phyloP scores from a whole-genome alignment of 2,797 vertebrate species.

The Anguilla marmorata region DNA sequence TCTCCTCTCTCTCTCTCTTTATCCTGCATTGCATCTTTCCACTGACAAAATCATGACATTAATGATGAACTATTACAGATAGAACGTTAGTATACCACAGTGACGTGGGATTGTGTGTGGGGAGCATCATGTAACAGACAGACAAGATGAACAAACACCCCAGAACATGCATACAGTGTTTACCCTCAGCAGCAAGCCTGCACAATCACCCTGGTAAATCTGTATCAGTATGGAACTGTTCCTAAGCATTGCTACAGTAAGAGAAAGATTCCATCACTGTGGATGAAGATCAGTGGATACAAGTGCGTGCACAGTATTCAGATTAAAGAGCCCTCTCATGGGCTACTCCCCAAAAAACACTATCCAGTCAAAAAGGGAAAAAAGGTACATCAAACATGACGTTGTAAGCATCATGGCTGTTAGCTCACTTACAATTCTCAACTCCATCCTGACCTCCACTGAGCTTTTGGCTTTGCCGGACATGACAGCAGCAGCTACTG shows the following conservation, averaged over 20 bases:
- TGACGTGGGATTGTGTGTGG: neutral
- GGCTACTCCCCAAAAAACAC: neutral
- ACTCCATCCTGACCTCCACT: neutral
- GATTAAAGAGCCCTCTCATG: neutral
- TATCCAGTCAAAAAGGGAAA: neutral
- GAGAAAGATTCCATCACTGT: neutral
- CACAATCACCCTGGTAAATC: neutral
- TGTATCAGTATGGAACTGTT: neutral
- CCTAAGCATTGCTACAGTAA: neutral
- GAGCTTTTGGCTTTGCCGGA: neutral
- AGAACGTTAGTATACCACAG: neutral
- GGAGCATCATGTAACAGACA: neutral
- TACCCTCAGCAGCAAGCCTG: neutral
- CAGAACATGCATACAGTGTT: neutral
- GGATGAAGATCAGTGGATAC: neutral
- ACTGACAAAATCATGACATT: neutral
- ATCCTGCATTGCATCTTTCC: neutral
- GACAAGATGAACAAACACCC: neutral
- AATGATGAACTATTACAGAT: neutral
- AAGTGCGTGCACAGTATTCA: neutral
- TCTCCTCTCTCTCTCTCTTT: neutral
- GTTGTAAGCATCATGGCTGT: neutral
- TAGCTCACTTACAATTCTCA: neutral
- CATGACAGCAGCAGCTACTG: neutral
- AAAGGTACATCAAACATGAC: neutral